These are phyloP conservation scores for Timandra comae DNA, from an alignment of 2,888 invertebrate species.

Conservation along the genomic window DNA sequence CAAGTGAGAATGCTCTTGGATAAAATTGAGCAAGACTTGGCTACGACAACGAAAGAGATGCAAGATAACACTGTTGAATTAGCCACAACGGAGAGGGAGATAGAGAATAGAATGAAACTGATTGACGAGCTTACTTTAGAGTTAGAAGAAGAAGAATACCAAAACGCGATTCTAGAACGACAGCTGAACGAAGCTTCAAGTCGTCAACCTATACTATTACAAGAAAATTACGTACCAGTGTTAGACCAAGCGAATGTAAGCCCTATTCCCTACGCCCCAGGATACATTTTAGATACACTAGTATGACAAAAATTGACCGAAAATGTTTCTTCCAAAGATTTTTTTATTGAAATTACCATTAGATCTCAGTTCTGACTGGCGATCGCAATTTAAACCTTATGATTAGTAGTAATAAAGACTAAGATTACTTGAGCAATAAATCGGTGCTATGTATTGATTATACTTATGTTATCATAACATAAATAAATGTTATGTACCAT, in stretches of 20 bases:
- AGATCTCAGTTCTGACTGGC: background rate
- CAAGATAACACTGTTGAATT: slow-evolving; percentile 69
- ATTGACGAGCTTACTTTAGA: slow-evolving; percentile 73
- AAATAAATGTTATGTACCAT: too few species aligned
- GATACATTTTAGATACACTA: slow-evolving; percentile 65
- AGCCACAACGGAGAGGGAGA: slow-evolving; percentile 66
- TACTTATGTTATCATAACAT: too few species aligned
- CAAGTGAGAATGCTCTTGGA: slow-evolving; percentile 67
- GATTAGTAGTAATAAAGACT: slow-evolving; percentile 1
- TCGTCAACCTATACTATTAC: slow-evolving; percentile 61
- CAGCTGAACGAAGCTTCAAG: slow-evolving; percentile 64
- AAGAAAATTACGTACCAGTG: slow-evolving; percentile 67
- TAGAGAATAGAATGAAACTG: slow-evolving; percentile 71
- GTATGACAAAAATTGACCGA: slow-evolving; percentile 47
- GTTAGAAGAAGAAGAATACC: slow-evolving; percentile 66
- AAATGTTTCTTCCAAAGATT: slow-evolving; percentile 24
- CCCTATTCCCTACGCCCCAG: slow-evolving; percentile 32
- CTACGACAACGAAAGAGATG: slow-evolving; percentile 70
- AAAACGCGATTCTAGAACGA: slow-evolving; percentile 67
- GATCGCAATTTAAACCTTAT: slow-evolving; percentile 5
- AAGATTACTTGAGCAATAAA: slow-evolving; percentile 2
- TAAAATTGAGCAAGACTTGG: slow-evolving; percentile 72
- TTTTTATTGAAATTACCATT: slow-evolving; percentile 22
- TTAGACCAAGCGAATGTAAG: slow-evolving; percentile 46
- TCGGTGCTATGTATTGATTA: slow-evolving; percentile 1